These are phyloP conservation scores for Ageneiosus marmoratus DNA, from an alignment of 2,113 vertebrate genomes.

Conservation along the genomic window DNA sequence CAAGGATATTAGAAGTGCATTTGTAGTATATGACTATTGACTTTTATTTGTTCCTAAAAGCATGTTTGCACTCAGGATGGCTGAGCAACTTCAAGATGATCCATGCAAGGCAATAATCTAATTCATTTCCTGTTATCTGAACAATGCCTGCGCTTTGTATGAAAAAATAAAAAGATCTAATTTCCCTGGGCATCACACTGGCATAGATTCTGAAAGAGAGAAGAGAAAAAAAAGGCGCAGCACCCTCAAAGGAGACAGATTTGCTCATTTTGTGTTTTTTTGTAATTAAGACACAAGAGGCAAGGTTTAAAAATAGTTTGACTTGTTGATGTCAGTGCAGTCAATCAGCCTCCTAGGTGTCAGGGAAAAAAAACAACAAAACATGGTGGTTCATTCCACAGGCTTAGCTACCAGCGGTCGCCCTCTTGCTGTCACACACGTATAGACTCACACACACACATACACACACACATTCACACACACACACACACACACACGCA, in stretches of 20 bases:
- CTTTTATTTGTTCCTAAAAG: background rate
- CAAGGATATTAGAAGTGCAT: constrained; percentile 16
- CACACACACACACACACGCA: background rate
- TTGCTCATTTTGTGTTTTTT: constrained; percentile 37
- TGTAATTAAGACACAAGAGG: constrained; percentile 43
- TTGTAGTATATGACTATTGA: constrained; percentile 8
- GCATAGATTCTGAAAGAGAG: background rate
- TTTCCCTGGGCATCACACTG: constrained; percentile 25
- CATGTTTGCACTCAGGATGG: constrained; percentile 23
- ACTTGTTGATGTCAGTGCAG: constrained; percentile 38
- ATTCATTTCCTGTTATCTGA: constrained; percentile 34
- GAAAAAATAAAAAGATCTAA: constrained; percentile 18
- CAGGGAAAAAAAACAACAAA: constrained; percentile 9
- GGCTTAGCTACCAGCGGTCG: constrained; percentile 25
- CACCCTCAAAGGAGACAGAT: constrained; percentile 24
- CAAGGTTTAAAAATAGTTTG: constrained; percentile 46
- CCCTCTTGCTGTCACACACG: constrained; percentile 16
- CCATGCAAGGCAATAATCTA: constrained; percentile 30
- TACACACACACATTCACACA: background rate
- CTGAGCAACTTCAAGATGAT: constrained; percentile 17
- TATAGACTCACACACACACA: background rate
- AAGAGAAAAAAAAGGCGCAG: constrained; percentile 4
- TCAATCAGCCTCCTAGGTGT: constrained; percentile 47
- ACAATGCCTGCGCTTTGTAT: constrained; percentile 20
- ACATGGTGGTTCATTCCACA: constrained; percentile 33